A percentile compares a stretch with the other conserved stretches of the same genome.
Conservation (phyloP, 2,888 invertebrate species). For the Heliconius charithonia region DNA sequence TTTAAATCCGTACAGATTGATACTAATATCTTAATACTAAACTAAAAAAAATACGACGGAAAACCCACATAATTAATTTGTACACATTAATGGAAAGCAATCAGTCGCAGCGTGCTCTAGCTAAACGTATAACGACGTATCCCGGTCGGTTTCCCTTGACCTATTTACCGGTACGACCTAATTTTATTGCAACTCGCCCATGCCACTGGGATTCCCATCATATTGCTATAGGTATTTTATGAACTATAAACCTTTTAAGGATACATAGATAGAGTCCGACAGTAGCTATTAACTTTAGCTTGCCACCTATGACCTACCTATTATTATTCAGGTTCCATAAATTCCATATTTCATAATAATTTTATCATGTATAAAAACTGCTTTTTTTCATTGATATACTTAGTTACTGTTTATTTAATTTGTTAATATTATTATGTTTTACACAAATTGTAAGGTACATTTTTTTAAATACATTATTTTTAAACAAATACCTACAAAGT, state of each 20-base stretch:
- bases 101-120: not conserved
- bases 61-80: not conserved
- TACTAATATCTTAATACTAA: too few species aligned
- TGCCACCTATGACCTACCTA: not conserved
- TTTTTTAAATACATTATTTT: too few species aligned
- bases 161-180: constrained; percentile 38
- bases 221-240: constrained; percentile 27
- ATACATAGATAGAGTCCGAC: constrained; percentile 26
- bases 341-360: too few species aligned
- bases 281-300: constrained; percentile 27
- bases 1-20: too few species aligned
- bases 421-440: too few species aligned
- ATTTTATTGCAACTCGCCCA: constrained; percentile 32
- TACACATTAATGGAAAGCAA: constrained; percentile 8
- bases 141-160: constrained; percentile 39
- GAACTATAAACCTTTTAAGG: constrained; percentile 35
- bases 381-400: too few species aligned
- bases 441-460: too few species aligned
- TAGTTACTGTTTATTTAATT: too few species aligned
- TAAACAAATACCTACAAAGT: too few species aligned
- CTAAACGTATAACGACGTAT: constrained; percentile 6
- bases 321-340: too few species aligned
- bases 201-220: constrained; percentile 19
- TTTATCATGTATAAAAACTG: too few species aligned
- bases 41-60: not conserved